These are phyloP conservation scores for Drosophila tani DNA, from an alignment of 1,140 invertebrate genomes.

Conservation along the genomic window DNA sequence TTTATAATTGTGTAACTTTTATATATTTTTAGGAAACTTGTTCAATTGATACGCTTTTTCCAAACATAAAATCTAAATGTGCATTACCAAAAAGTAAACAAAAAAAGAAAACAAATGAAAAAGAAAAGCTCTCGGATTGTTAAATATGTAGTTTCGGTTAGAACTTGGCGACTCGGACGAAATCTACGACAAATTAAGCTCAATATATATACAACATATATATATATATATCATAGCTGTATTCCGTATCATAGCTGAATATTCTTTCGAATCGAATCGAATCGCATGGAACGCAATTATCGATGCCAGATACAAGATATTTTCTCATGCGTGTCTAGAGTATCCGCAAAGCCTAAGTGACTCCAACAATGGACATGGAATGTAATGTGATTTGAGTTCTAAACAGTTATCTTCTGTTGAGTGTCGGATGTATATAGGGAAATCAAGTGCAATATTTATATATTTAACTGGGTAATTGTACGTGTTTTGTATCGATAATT, in stretches of 20 bases:
- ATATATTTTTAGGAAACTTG: slow-evolving; percentile 69
- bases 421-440: slow-evolving; percentile 7
- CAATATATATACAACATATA: slow-evolving; percentile 16
- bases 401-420: slow-evolving; percentile 20
- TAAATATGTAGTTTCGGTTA: slow-evolving; percentile 21
- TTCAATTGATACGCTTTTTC: slow-evolving; percentile 73
- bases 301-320: slow-evolving; percentile 16
- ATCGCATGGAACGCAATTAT: slow-evolving; percentile 5
- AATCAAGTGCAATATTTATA: slow-evolving; percentile 9
- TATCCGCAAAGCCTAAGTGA: slow-evolving; percentile 8
- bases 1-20: slow-evolving; percentile 64
- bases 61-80: slow-evolving; percentile 62
- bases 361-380: slow-evolving; percentile 29
- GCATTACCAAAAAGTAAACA: slow-evolving; percentile 32
- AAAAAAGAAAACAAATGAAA: not conserved
- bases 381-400: slow-evolving; percentile 35
- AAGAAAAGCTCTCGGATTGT: slow-evolving; percentile 12
- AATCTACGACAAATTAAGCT: slow-evolving; percentile 17
- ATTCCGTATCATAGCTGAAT: slow-evolving; percentile 19
- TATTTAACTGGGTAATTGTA: slow-evolving; percentile 13
- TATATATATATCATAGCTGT: slow-evolving; percentile 15
- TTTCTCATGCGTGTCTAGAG: slow-evolving; percentile 27
- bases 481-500: slow-evolving; percentile 27
- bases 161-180: slow-evolving; percentile 5
- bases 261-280: slow-evolving; percentile 14